These are phyloP conservation scores for Notiomystis cincta DNA, from an alignment of 2,113 vertebrate genomes.

Conservation along the genomic window DNA sequence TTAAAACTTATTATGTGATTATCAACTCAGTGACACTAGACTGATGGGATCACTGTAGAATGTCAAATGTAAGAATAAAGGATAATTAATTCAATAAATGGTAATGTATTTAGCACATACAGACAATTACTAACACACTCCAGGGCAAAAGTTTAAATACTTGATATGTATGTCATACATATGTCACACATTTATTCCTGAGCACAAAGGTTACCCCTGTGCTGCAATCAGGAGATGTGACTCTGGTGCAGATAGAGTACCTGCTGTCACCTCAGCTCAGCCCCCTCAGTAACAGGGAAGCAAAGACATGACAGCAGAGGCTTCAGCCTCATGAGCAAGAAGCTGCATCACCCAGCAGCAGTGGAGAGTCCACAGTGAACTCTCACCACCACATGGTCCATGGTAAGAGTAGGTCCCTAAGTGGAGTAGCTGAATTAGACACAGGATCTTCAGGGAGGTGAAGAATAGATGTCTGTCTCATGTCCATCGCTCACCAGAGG, in stretches of 20 bases:
- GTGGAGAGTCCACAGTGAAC: not conserved
- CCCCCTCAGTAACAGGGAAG: not conserved
- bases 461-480: not conserved
- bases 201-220: not conserved
- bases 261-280: not conserved
- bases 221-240: not conserved
- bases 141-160: conserved; percentile 14
- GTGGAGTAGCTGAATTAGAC: not conserved
- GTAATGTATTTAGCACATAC: conserved; percentile 4
- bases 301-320: not conserved
- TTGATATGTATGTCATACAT: not conserved
- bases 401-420: no score
- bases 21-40: not conserved
- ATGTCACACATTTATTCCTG: not conserved
- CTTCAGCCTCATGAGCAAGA: not conserved
- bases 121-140: not conserved
- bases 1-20: conserved; percentile 10
- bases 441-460: not conserved
- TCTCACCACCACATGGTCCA: not conserved
- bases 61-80: not conserved
- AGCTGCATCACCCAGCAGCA: not conserved
- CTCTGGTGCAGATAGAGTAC: not conserved
- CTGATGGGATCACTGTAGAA: not conserved
- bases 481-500: not conserved
- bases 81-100: conserved; percentile 45